Percentiles rank a stretch among this genome's conserved stretches.
phyloP scores from a whole-genome alignment of 2,113 vertebrate species.

The Eonycteris spelaea region DNA sequence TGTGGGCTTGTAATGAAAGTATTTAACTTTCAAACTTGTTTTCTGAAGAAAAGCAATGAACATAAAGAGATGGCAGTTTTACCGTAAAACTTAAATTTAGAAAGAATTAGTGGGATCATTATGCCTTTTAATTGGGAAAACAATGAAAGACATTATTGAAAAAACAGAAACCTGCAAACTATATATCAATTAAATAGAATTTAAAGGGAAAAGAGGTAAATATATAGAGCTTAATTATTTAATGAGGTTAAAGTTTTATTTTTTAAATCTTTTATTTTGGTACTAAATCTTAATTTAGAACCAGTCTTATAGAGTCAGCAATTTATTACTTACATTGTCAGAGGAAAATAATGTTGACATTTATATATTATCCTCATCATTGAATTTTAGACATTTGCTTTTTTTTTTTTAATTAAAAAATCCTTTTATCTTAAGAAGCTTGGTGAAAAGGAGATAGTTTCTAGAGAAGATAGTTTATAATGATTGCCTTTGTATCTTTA shows the following conservation, averaged over 20 bases:
- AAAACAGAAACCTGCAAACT: neutral
- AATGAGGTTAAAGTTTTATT: neutral
- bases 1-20: slow-evolving; percentile 10
- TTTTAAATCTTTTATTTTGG: neutral
- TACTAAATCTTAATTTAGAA: neutral
- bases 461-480: neutral
- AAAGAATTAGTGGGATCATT: slow-evolving; percentile 7
- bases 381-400: neutral
- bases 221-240: neutral
- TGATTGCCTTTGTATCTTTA: slow-evolving; percentile 4
- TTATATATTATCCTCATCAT: neutral
- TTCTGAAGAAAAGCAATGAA: slow-evolving; percentile 27
- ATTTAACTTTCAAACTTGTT: slow-evolving; percentile 48
- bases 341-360: slow-evolving; percentile 13
- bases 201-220: neutral
- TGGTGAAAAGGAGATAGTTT: neutral
- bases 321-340: slow-evolving; percentile 15
- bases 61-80: slow-evolving; percentile 36
- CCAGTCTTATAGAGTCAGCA: neutral
- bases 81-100: slow-evolving; percentile 35
- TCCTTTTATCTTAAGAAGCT: neutral
- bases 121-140: neutral
- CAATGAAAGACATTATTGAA: slow-evolving; percentile 13
- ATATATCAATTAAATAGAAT: neutral
- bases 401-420: neutral